These are phyloP conservation scores for Lycopodina hypogea DNA, from an alignment of 37 sponge, comb jelly and placozoan species.

Conservation along the genomic window DNA sequence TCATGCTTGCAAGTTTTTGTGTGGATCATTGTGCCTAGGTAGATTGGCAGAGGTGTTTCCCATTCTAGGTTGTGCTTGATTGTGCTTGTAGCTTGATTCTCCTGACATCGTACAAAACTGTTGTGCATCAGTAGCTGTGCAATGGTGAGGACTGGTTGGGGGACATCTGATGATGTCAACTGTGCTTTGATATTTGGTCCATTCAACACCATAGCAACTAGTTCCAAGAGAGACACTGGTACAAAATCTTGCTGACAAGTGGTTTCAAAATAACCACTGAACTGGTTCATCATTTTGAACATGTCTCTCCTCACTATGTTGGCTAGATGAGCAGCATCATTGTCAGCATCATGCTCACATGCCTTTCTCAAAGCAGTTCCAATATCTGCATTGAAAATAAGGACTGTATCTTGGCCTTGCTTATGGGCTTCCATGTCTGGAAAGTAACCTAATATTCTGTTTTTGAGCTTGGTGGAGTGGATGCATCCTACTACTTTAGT, in stretches of 20 bases:
- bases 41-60: conserved; percentile 45
- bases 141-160: conserved; percentile 13
- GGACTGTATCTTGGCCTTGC: conserved; percentile 13
- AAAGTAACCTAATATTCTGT: conserved; percentile 6
- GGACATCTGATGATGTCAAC: too few species aligned
- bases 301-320: neutral
- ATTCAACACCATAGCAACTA: conserved; percentile 27
- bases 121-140: conserved; percentile 31
- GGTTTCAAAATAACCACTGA: conserved; percentile 1
- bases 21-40: conserved; percentile 20
- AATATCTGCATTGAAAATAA: conserved; percentile 9
- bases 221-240: conserved; percentile 22
- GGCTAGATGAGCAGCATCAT: neutral
- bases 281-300: neutral
- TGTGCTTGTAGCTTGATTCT: neutral
- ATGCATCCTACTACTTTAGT: neutral
- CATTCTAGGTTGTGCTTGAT: neutral
- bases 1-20: conserved; percentile 27
- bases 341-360: neutral
- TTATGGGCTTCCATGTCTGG: conserved; percentile 28
- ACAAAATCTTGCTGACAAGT: conserved; percentile 8
- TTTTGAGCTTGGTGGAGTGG: neutral
- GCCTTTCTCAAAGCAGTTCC: conserved; percentile 9
- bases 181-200: conserved; percentile 12
- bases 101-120: neutral